Base-by-base conservation (phyloP, 2,888 invertebrate species). In the Baronia brevicornis region DNA sequence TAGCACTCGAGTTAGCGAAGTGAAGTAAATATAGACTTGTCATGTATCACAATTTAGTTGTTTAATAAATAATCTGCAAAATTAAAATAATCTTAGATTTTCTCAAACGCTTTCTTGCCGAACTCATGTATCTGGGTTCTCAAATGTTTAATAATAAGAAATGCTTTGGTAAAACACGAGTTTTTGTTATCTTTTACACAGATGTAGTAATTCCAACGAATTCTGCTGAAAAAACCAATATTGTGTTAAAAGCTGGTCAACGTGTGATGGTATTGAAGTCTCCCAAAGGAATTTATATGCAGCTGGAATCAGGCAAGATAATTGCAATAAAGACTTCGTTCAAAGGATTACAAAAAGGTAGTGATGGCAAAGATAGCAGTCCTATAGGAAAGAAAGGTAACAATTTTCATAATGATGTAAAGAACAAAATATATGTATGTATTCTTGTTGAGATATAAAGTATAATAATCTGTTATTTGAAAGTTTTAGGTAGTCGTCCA, bases 221-320 rank as follows among this genome's bases (percentile, higher is more conserved):
- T 65, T 92, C 95, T 6, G 92, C 93, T 0, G 95, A 95, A 49
- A 92, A 94, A 60, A 91, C 94, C 4, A 94, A 94, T 50, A 96
- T 96, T 39, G 93, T 94, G 7, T 84, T 98, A 28, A 95, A 96
- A 61, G 95, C 97, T 1, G 97, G 97, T 0, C 96, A 97, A 65
- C 90, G 95, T 49, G 96, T 98, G 0, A 92, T 97, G 87, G 95
- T 98, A 3, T 86, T 98, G 19, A 96, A 96, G 68, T 97, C 97
- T 4, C 93, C 95, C 0, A 97, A 97, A 72, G 97, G 97, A 25
- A 96, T 97, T 46, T 97, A 97, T 73, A 94, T 98, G 90, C 94
- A 97, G 54, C 79, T 97, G 23, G 95, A 95, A 60, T 95, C 95
- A 48, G 97, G 97, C 13, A 96, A 96, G 77, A 95, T 97, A 39